Percentiles rank a stretch among this genome's conserved stretches.
Conservation (phyloP, 2,797 vertebrate genomes). For the Monodelphis domestica region DNA sequence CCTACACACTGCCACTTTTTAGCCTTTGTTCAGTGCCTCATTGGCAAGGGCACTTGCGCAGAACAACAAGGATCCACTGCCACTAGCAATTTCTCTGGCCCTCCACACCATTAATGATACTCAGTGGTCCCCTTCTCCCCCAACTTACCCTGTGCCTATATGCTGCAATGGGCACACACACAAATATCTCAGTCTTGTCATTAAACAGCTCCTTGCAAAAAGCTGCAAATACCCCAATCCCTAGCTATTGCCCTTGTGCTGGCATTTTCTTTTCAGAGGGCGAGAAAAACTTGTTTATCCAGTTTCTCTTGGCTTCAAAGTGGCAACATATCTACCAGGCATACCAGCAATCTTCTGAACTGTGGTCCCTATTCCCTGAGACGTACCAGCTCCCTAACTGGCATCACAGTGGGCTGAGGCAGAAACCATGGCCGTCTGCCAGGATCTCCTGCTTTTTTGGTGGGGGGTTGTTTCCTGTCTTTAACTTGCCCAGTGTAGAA, state of each 20-base stretch:
- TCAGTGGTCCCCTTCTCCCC: background rate
- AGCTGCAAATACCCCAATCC: slow-evolving; percentile 10
- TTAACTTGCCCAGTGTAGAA: background rate
- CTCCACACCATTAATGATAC: background rate
- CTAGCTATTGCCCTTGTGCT: slow-evolving; percentile 52
- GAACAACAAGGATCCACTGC: background rate
- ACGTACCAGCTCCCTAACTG: background rate
- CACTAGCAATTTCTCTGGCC: background rate
- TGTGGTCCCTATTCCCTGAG: background rate
- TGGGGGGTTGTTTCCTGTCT: background rate
- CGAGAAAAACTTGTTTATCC: slow-evolving; percentile 73
- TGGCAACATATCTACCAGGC: background rate
- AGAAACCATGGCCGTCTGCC: background rate
- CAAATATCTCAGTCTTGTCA: background rate
- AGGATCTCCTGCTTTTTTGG: background rate
- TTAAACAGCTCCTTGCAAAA: no score
- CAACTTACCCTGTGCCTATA: background rate
- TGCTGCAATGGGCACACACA: background rate
- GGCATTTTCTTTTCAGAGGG: slow-evolving; percentile 61
- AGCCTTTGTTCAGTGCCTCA: background rate
- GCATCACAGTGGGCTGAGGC: background rate
- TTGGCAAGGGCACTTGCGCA: background rate
- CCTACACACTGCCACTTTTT: background rate
- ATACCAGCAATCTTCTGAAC: slow-evolving; percentile 4
- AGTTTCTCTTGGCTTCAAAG: slow-evolving; percentile 60